These are phyloP conservation scores for Pocota personata DNA, from an alignment of 2,888 invertebrate species.

Conservation along the genomic window DNA sequence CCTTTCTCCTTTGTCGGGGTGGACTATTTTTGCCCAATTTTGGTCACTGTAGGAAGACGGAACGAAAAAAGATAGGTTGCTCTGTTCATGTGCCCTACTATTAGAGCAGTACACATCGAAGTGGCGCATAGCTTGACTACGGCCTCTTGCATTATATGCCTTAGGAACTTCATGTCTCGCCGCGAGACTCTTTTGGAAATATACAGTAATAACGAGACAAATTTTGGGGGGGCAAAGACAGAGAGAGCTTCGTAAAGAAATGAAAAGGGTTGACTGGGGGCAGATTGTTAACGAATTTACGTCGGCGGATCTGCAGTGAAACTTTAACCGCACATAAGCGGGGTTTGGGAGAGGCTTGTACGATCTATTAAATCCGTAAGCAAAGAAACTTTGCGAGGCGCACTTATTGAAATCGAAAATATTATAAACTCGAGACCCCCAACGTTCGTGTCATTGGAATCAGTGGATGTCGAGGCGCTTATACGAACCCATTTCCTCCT, in stretches of 20 bases:
- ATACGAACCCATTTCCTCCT: slow-evolving; percentile 74
- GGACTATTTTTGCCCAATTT: slow-evolving; percentile 62
- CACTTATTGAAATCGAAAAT: slow-evolving; percentile 21
- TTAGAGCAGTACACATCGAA: slow-evolving; percentile 65
- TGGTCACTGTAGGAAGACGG: slow-evolving; percentile 43
- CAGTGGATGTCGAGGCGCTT: slow-evolving; percentile 42
- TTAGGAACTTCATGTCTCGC: slow-evolving; percentile 62
- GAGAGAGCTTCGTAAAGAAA: slow-evolving; percentile 50
- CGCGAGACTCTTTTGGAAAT: too few species aligned
- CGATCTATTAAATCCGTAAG: slow-evolving; percentile 23
- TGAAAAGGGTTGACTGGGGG: too few species aligned
- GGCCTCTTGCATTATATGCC: slow-evolving; percentile 60
- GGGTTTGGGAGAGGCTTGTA: slow-evolving; percentile 4
- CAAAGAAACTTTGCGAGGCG: too few species aligned
- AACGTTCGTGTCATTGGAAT: slow-evolving; percentile 8
- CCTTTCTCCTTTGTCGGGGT: too few species aligned
- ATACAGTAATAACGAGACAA: too few species aligned
- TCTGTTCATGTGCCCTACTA: slow-evolving; percentile 69
- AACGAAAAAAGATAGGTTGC: slow-evolving; percentile 52
- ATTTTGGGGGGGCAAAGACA: too few species aligned
- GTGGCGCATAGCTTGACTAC: slow-evolving; percentile 42
- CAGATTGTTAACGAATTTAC: too few species aligned
- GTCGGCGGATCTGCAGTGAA: background rate
- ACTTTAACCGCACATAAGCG: background rate
- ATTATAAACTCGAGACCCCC: slow-evolving; percentile 68